A percentile compares a stretch with the other conserved stretches of the same genome.
phyloP scores from a whole-genome alignment of 2,797 vertebrate species.

The Mus spretus region DNA sequence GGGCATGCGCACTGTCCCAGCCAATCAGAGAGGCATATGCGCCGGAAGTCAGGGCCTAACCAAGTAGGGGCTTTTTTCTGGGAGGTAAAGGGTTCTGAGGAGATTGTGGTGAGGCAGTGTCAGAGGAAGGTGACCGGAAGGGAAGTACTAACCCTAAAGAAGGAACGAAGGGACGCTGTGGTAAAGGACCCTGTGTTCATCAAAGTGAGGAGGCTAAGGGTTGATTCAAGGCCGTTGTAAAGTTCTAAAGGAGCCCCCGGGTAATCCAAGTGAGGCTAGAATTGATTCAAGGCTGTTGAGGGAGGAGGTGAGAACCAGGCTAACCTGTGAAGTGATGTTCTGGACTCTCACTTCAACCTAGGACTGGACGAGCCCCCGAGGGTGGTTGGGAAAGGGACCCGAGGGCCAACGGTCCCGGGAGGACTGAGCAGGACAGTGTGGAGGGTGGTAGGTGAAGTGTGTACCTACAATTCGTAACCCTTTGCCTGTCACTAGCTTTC shows the following conservation, averaged over 20 bases:
- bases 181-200: too few relatives aligned
- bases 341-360: not conserved
- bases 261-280: too few relatives aligned
- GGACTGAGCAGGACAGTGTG: not conserved
- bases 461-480: not conserved
- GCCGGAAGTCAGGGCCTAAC: not conserved
- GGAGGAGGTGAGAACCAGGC: not conserved
- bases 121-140: not conserved
- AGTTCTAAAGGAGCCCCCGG: too few relatives aligned
- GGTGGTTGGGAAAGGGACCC: not conserved
- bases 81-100: not conserved
- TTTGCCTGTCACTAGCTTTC: not conserved
- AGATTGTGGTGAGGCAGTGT: not conserved
- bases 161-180: too few relatives aligned
- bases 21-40: not conserved
- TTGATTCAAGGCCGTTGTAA: not conserved
- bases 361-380: not conserved
- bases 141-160: too few relatives aligned
- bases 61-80: not conserved
- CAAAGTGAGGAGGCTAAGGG: not conserved
- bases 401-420: not conserved
- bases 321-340: not conserved
- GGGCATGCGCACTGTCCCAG: not conserved
- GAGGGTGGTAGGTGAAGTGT: not conserved
- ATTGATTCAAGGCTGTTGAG: not conserved